phyloP scores from a whole-genome alignment of 2,113 vertebrate species.

The Micromys minutus region DNA sequence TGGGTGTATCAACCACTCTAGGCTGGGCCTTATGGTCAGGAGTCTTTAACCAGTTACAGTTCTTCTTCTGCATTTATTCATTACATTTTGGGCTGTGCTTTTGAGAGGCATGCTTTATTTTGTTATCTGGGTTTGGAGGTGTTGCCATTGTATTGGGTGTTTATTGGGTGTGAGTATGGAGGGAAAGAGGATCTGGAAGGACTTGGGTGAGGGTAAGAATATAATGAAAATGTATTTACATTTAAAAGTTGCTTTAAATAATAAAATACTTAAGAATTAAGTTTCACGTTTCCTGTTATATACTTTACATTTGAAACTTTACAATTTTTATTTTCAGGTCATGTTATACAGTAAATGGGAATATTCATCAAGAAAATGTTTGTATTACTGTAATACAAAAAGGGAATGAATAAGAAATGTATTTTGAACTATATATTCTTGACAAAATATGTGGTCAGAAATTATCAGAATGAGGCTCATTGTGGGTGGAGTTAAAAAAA shows the following conservation, averaged over 20 bases:
- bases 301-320: not conserved
- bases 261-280: not conserved
- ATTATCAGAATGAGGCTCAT: not conserved
- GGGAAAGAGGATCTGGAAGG: not conserved
- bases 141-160: not conserved
- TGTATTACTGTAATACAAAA: not conserved
- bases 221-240: not conserved
- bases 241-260: not conserved
- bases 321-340: not conserved
- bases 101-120: not conserved
- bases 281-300: not conserved
- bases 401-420: not conserved
- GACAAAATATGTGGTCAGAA: constrained; percentile 1
- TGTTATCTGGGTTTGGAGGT: not conserved
- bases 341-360: not conserved
- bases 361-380: not conserved
- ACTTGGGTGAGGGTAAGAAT: not conserved
- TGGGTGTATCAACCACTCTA: not conserved
- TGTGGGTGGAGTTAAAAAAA: constrained; percentile 3
- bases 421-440: constrained; percentile 26
- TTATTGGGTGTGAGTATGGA: not conserved
- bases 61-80: too few relatives aligned
- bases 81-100: not conserved
- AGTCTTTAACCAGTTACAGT: not conserved
- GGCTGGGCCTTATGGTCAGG: not conserved